A percentile compares a stretch with the other conserved stretches of the same genome.
phyloP scores from a whole-genome alignment of 2,888 invertebrate species.

The Mythimna loreyi region DNA sequence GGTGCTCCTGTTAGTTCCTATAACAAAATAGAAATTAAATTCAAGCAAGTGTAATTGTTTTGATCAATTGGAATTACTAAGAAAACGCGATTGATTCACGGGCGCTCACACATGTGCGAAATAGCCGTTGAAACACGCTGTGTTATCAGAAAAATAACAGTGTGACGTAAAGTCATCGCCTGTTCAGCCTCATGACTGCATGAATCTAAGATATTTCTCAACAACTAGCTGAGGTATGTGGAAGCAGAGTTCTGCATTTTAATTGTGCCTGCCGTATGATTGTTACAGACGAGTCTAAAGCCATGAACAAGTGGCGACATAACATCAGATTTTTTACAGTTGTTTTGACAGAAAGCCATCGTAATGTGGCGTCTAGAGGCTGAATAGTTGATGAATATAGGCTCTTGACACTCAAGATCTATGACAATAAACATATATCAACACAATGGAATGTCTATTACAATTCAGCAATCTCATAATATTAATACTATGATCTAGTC shows the following conservation, averaged over 20 bases:
- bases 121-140: background rate
- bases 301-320: no score
- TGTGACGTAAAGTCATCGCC: background rate
- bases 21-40: slow-evolving; percentile 64
- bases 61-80: background rate
- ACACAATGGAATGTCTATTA: background rate
- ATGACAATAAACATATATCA: background rate
- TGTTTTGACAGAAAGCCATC: no score
- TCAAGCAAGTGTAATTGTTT: background rate
- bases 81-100: slow-evolving; percentile 8
- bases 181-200: background rate
- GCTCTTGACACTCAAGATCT: no score
- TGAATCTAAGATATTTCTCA: background rate
- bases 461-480: background rate
- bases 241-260: no score
- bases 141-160: slow-evolving; percentile 43
- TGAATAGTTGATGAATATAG: no score
- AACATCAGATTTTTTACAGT: no score
- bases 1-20: slow-evolving; percentile 69
- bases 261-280: no score
- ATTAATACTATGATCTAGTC: background rate
- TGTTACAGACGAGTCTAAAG: background rate
- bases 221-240: background rate
- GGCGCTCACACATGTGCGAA: slow-evolving; percentile 6
- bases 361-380: no score